phyloP scores from a whole-genome alignment of 2,888 invertebrate species.

The Leucoma salicis region DNA sequence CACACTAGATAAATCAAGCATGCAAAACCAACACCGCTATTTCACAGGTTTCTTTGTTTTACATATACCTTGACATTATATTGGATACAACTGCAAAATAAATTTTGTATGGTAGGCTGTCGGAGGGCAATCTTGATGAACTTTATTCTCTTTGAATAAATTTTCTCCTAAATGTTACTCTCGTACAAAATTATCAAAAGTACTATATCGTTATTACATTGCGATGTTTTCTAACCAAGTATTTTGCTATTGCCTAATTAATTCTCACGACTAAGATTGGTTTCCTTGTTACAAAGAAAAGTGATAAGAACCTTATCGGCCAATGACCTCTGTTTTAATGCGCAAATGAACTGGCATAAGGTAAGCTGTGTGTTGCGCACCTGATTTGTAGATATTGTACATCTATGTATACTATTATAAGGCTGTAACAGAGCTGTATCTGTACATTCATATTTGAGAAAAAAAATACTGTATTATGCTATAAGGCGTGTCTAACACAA shows the following conservation, averaged over 20 bases:
- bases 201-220: not conserved
- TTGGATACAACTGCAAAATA: conserved; percentile 40
- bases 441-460: no score
- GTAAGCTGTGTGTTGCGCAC: conserved; percentile 30
- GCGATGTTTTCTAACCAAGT: conserved; percentile 12
- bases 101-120: conserved; percentile 24
- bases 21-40: conserved; percentile 47
- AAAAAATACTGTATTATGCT: no score
- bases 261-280: conserved; percentile 52
- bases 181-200: not conserved
- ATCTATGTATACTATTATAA: no score
- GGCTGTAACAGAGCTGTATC: no score
- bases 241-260: conserved; percentile 54
- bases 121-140: conserved; percentile 27
- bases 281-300: conserved; percentile 62
- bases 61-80: conserved; percentile 48
- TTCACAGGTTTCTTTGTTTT: conserved; percentile 40
- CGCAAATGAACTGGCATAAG: conserved; percentile 35
- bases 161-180: not conserved
- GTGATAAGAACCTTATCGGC: conserved; percentile 72
- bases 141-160: conserved; percentile 15
- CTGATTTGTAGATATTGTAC: conserved; percentile 21
- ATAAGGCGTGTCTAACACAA: no score
- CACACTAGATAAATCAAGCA: conserved; percentile 52
- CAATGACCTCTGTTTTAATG: conserved; percentile 60